Percentiles rank a stretch among this genome's conserved stretches.
Conservation (phyloP, 2,888 invertebrate genomes). For the Cataglyphis livida region DNA sequence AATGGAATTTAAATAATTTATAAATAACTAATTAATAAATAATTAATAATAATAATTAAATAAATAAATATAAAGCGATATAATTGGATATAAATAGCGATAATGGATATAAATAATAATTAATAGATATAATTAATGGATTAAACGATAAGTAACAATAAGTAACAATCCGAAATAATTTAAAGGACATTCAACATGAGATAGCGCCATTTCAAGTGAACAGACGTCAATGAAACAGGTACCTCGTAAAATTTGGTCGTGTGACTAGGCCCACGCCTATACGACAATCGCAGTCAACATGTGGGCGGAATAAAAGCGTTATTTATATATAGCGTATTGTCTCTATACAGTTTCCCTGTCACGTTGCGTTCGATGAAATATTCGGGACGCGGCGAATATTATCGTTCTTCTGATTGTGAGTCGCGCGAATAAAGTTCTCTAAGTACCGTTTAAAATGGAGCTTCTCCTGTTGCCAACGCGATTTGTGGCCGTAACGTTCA, state of each 20-base stretch:
- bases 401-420: conserved; percentile 26
- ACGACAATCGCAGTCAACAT: conserved; percentile 58
- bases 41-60: not conserved
- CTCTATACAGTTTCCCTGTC: conserved; percentile 65
- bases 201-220: conserved; percentile 41
- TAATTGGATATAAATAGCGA: not conserved
- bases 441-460: not conserved
- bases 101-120: not conserved
- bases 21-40: not conserved
- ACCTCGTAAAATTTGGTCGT: conserved; percentile 72
- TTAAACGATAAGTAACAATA: not conserved
- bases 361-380: conserved; percentile 68
- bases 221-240: conserved; percentile 55
- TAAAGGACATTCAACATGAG: not conserved
- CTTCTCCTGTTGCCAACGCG: not conserved
- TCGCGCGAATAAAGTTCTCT: conserved; percentile 47
- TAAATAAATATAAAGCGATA: conserved; percentile 1
- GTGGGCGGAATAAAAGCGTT: conserved; percentile 75
- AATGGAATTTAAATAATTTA: not conserved
- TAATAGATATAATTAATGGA: not conserved
- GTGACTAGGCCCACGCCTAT: conserved; percentile 70
- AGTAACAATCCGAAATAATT: not conserved
- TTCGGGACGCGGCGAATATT: conserved; percentile 61
- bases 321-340: conserved; percentile 70
- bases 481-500: not conserved